Percentiles rank a stretch among this genome's conserved stretches.
Conservation (phyloP, 1,140 invertebrate species). For the Lordiphosa clarofinis region DNA sequence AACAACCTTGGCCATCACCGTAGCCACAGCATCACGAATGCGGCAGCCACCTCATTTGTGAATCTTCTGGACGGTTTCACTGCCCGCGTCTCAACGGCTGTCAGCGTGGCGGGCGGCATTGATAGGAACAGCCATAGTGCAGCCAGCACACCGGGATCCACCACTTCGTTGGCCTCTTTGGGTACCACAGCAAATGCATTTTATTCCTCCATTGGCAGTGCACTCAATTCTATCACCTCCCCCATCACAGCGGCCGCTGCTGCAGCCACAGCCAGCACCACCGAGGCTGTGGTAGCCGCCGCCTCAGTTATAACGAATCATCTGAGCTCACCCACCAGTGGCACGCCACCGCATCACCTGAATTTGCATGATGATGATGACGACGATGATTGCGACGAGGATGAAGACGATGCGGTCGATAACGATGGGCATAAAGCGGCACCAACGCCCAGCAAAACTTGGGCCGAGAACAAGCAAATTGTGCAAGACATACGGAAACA, state of each 20-base stretch:
- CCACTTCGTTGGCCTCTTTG: constrained; percentile 62
- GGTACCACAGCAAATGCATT: constrained; percentile 76
- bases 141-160: constrained; percentile 67
- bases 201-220: constrained; percentile 73
- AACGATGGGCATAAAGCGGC: constrained; percentile 66
- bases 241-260: constrained; percentile 70
- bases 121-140: constrained; percentile 58
- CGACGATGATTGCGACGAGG: constrained; percentile 57
- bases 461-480: constrained; percentile 89
- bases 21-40: constrained; percentile 64
- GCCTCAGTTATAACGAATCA: constrained; percentile 75
- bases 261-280: constrained; percentile 68
- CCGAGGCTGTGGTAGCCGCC: constrained; percentile 66
- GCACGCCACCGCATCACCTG: constrained; percentile 60
- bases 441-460: constrained; percentile 82
- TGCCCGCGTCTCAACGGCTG: constrained; percentile 62
- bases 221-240: constrained; percentile 72
- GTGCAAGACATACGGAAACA: constrained; percentile 91
- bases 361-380: constrained; percentile 61
- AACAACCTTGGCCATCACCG: constrained; percentile 56
- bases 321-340: constrained; percentile 71
- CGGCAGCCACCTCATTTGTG: constrained; percentile 64
- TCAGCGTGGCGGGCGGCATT: constrained; percentile 48
- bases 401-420: constrained; percentile 69
- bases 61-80: constrained; percentile 73